A percentile compares a stretch with the other conserved stretches of the same genome.
phyloP scores from a whole-genome alignment of 2,888 invertebrate genomes.

The Autographa pulchrina region DNA sequence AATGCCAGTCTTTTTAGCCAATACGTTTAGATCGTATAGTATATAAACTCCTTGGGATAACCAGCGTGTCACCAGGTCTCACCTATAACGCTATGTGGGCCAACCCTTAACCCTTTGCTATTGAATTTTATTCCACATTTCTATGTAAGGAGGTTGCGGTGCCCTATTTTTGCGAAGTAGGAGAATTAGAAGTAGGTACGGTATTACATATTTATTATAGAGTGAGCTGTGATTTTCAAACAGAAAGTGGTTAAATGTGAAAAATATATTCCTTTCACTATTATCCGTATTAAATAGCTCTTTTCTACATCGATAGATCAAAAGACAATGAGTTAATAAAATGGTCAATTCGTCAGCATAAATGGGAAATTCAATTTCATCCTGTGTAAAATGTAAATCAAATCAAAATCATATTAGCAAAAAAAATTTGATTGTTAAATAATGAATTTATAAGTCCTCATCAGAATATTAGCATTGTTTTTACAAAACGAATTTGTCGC shows the following conservation, averaged over 20 bases:
- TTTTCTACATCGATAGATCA: too few species aligned
- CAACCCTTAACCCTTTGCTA: slow-evolving; percentile 41
- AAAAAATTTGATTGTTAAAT: too few species aligned
- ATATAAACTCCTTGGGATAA: slow-evolving; percentile 36
- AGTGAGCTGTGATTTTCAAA: slow-evolving; percentile 14
- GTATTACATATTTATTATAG: slow-evolving; percentile 37
- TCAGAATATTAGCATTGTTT: too few species aligned
- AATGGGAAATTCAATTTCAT: too few species aligned
- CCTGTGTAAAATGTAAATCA: too few species aligned
- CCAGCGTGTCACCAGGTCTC: slow-evolving; percentile 27
- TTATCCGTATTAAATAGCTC: too few species aligned
- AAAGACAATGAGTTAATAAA: too few species aligned
- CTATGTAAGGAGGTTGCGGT: slow-evolving; percentile 27
- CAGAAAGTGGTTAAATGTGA: slow-evolving; percentile 2
- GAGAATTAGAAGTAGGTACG: slow-evolving; percentile 29
- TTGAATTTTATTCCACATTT: slow-evolving; percentile 53
- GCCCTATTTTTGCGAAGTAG: slow-evolving; percentile 36
- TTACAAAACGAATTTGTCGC: not conserved
- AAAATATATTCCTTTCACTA: not conserved
- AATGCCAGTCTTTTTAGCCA: slow-evolving; percentile 18
- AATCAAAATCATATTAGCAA: too few species aligned
- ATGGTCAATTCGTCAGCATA: too few species aligned
- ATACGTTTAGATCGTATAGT: slow-evolving; percentile 30
- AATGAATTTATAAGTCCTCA: too few species aligned
- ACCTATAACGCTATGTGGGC: slow-evolving; percentile 40